Evolutionary conservation across 1,140 invertebrate species (phyloP).

Genomic region (Cherax quadricarinatus): DNA sequence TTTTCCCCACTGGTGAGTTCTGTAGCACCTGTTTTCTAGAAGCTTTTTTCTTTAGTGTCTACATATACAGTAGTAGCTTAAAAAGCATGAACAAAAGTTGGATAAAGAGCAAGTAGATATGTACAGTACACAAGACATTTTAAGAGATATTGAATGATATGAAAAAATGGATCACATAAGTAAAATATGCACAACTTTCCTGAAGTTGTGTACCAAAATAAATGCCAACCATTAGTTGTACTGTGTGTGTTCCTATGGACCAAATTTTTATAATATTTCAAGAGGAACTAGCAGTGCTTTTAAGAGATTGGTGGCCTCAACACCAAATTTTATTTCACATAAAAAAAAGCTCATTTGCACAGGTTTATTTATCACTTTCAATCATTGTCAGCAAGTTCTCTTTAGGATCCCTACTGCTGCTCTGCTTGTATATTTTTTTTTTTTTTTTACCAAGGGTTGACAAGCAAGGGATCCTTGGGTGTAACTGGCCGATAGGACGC

Average conservation of each 20-base stretch:
- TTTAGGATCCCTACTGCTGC: neutral
- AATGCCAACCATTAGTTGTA: neutral
- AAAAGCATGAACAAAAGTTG: neutral
- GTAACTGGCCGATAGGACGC: neutral
- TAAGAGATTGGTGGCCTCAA: neutral
- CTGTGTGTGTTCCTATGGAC: conserved; percentile 44
- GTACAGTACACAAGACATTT: neutral
- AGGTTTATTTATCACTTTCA: neutral
- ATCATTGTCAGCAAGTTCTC: neutral
- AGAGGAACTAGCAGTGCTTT: conserved; percentile 32
- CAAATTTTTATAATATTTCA: conserved; percentile 27
- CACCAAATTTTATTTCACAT: neutral
- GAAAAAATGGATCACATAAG: neutral
- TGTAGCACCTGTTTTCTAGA: neutral
- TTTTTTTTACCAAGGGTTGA: conserved; percentile 2
- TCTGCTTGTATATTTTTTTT: conserved; percentile 21
- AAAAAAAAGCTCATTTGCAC: neutral
- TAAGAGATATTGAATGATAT: neutral
- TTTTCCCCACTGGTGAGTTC: neutral
- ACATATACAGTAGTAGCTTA: neutral
- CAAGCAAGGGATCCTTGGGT: neutral
- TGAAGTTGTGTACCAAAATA: neutral
- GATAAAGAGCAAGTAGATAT: neutral
- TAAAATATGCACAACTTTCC: neutral
- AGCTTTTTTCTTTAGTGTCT: neutral